phyloP scores from a whole-genome alignment of 2,797 vertebrate species.

The Hoplostethus mediterraneus region DNA sequence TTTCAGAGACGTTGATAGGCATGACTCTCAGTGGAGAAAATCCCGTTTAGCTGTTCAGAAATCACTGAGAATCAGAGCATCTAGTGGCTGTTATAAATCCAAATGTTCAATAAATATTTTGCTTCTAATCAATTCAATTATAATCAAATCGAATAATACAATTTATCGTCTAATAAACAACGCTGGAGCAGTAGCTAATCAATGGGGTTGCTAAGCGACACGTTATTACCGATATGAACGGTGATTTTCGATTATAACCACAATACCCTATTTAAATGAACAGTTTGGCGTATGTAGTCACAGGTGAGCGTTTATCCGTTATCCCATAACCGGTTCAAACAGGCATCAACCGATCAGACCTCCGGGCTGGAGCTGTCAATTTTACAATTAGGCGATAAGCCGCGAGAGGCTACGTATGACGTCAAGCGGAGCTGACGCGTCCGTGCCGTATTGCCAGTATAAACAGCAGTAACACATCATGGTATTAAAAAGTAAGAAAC shows the following conservation, averaged over 20 bases:
- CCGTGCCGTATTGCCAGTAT: conserved; percentile 54
- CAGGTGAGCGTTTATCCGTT: conserved; percentile 69
- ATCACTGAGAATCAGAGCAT: too few species aligned
- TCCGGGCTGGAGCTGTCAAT: conserved; percentile 10
- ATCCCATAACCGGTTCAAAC: conserved; percentile 53
- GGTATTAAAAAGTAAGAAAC: neutral
- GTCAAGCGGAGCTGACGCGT: conserved; percentile 59
- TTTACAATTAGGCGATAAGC: conserved; percentile 46
- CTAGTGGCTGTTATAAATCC: neutral
- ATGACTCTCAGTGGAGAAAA: too few species aligned
- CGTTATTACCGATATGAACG: conserved; percentile 65
- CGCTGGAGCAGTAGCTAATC: conserved; percentile 38
- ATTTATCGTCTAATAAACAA: neutral
- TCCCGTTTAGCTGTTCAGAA: too few species aligned
- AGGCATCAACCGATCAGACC: conserved; percentile 45
- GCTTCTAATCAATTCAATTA: conserved; percentile 22
- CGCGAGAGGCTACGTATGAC: conserved; percentile 63
- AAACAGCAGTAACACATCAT: conserved; percentile 22
- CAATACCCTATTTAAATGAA: conserved; percentile 53
- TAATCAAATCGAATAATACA: conserved; percentile 1
- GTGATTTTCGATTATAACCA: conserved; percentile 54
- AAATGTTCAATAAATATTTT: neutral
- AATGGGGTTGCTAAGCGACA: conserved; percentile 65
- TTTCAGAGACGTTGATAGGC: too few species aligned
- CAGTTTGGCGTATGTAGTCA: conserved; percentile 37